Base-by-base conservation (phyloP, 92 coral and sea anemone genomes). In the Siderastrea radians region DNA sequence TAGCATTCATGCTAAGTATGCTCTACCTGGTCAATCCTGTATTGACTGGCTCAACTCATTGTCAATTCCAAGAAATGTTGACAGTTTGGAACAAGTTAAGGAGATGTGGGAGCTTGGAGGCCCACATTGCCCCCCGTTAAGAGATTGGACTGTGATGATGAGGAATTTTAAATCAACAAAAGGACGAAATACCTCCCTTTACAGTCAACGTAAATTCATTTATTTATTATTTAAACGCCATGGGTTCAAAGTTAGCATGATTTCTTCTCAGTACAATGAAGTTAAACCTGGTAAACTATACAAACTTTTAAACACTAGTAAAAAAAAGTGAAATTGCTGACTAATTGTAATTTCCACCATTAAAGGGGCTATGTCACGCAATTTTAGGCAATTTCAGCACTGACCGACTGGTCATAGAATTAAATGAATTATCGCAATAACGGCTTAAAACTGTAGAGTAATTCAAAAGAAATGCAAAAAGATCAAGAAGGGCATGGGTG, bases 41-140 rank as follows among this genome's bases (percentile, higher is more conserved):
- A 3, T 48, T 14, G 86, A 79, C 7, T 86, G 84, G 85, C 64
- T 87, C n/a, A 70, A 79, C 9, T 51, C 72, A 47, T 72, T 79
- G 50, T n/a, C 9, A 15, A 87, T 87, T 48, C 90, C 73, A 26
- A 17, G 90, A 80, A 87, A 80, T 13, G 75, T 87, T 14, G 86
- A 70, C 14, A 87, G 80, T 53, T 17, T 87, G 5, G 51, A 79
- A 3, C 85, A 87, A 64, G 90, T 87, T 26, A 87, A 87, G 66
- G 86, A 87, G 65, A 72, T 87, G 16, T 87, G 90, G 80, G 90
- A 87, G 62, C n/a, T 19, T 66, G 90, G 90, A 3, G 19, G 66
- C 44, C 59, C 49, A 70, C 43, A 49, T 63, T 87, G 91, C 49
- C 91, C 75, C 44, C 81, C 91, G 8, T 64, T 87, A 57, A 87